These are phyloP conservation scores for Vanessa cardui DNA, from an alignment of 2,888 invertebrate genomes.

Conservation along the genomic window DNA sequence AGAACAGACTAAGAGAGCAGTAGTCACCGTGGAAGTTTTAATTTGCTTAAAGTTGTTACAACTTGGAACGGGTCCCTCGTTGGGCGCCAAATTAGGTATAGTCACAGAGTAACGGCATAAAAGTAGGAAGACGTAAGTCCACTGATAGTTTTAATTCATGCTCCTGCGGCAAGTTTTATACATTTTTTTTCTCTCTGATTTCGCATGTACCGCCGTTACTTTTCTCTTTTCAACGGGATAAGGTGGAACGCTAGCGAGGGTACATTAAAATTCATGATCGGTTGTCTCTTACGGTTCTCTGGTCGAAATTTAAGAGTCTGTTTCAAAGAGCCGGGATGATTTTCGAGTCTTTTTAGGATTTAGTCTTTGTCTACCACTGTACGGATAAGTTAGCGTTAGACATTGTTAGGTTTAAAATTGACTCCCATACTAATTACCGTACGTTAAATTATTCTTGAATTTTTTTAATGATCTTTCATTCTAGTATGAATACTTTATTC, in stretches of 20 bases:
- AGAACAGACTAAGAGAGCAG: conserved; percentile 73
- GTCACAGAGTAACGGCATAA: conserved; percentile 53
- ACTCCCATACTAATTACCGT: conserved; percentile 22
- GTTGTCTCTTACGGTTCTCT: conserved; percentile 44
- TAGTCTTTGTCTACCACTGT: conserved; percentile 30
- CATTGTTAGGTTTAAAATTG: conserved; percentile 25
- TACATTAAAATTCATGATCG: conserved; percentile 48
- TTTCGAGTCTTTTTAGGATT: conserved; percentile 36
- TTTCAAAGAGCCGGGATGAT: conserved; percentile 40
- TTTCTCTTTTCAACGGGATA: conserved; percentile 38
- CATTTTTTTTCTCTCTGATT: conserved; percentile 47
- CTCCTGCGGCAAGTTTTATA: conserved; percentile 53
- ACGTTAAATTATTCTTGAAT: conserved; percentile 7
- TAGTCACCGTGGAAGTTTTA: conserved; percentile 79
- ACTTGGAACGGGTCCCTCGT: conserved; percentile 78
- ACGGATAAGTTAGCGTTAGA: conserved; percentile 30
- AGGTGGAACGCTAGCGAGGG: conserved; percentile 36
- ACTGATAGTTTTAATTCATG: conserved; percentile 78
- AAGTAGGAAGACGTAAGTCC: conserved; percentile 61
- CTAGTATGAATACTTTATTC: too few relatives aligned
- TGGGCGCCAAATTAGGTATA: conserved; percentile 79
- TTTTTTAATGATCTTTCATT: neutral
- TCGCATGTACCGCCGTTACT: conserved; percentile 49
- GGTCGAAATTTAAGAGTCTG: conserved; percentile 40
- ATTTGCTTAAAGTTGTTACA: conserved; percentile 82